Percentiles rank a stretch among this genome's conserved stretches.
These are phyloP conservation scores for Pyrgus malvae DNA, from an alignment of 2,888 invertebrate species.

Conservation along the genomic window DNA sequence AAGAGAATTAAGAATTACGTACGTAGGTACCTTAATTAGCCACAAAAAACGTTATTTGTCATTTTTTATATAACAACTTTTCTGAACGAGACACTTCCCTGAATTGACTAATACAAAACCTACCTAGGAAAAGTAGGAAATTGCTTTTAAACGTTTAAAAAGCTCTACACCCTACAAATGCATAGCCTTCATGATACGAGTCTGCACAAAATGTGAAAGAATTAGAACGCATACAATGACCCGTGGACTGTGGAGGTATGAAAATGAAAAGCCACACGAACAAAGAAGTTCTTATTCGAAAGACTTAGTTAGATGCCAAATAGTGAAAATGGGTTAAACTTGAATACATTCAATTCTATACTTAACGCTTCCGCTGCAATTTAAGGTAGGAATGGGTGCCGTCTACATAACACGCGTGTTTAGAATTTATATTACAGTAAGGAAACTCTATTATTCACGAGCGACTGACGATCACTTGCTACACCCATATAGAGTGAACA, in stretches of 20 bases:
- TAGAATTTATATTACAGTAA: constrained; percentile 18
- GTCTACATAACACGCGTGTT: constrained; percentile 16
- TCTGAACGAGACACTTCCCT: too few species aligned
- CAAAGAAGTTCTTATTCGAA: constrained; percentile 5
- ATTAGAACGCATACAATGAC: constrained; percentile 14
- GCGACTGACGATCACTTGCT: constrained; percentile 15
- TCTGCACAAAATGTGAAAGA: constrained; percentile 5
- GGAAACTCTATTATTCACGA: constrained; percentile 16
- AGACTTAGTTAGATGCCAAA: constrained; percentile 15
- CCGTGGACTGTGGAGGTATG: background rate
- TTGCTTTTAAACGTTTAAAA: background rate
- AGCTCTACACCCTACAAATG: background rate
- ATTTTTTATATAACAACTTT: too few species aligned
- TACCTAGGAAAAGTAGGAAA: background rate
- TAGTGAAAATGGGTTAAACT: constrained; percentile 21
- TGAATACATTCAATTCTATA: constrained; percentile 10
- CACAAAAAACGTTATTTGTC: too few species aligned
- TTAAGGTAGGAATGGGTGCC: background rate
- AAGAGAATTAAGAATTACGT: too few species aligned
- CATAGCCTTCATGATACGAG: background rate
- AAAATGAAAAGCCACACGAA: constrained; percentile 7
- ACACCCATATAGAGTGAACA: constrained; percentile 10
- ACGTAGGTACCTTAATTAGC: too few species aligned
- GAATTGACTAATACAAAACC: too few species aligned
- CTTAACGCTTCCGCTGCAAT: constrained; percentile 20